Percentiles rank a stretch among this genome's conserved stretches.
Conservation (phyloP, 2,797 vertebrate genomes). For the Cichlasoma orientale region DNA sequence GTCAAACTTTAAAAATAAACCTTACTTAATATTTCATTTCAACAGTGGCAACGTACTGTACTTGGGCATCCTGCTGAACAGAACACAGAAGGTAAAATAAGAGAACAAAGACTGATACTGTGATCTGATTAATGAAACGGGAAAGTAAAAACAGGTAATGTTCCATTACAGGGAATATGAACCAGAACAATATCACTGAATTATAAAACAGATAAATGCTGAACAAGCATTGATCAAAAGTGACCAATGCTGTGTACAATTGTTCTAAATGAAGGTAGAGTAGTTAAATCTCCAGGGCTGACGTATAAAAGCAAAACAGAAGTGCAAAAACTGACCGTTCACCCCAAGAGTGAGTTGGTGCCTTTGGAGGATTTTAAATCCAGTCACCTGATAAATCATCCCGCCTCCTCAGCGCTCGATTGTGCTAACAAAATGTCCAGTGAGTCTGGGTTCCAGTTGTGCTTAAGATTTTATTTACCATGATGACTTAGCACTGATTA, state of each 20-base stretch:
- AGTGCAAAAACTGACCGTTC: no score
- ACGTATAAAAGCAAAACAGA: no score
- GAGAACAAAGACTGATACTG: background rate
- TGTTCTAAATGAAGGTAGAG: background rate
- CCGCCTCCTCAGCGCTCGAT: no score
- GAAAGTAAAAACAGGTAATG: background rate
- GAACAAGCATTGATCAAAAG: background rate
- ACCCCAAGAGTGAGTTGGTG: no score
- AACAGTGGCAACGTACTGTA: background rate
- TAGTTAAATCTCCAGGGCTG: background rate
- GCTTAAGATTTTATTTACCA: no score
- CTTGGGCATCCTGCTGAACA: background rate
- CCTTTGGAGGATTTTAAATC: no score
- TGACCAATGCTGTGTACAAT: background rate
- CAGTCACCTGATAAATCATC: no score
- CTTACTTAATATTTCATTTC: background rate
- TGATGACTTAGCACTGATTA: no score
- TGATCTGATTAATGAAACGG: background rate
- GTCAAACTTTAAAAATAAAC: background rate
- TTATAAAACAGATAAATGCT: background rate
- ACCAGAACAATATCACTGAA: background rate
- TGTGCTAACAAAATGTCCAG: no score
- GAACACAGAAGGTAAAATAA: background rate
- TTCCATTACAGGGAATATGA: background rate
- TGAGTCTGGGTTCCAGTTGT: no score